phyloP scores from a whole-genome alignment of 2,113 vertebrate species.

The Rhodinocichla rosea region DNA sequence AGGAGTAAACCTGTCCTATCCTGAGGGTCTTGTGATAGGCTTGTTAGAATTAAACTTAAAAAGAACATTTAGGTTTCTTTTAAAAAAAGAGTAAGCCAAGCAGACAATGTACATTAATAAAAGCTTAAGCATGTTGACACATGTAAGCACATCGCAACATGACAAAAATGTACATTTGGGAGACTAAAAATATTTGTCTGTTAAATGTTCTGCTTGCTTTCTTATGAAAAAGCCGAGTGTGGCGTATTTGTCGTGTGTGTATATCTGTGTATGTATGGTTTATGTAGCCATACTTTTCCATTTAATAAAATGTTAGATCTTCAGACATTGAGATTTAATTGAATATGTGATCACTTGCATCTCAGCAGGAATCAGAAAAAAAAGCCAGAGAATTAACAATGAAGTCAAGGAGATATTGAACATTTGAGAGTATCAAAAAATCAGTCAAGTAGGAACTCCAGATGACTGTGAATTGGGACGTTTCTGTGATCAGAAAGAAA shows the following conservation, averaged over 20 bases:
- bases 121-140: background rate
- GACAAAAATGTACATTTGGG: background rate
- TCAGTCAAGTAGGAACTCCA: background rate
- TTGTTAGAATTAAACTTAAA: background rate
- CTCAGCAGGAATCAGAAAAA: background rate
- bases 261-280: background rate
- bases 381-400: background rate
- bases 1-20: background rate
- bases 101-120: background rate
- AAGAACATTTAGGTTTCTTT: background rate
- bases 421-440: background rate
- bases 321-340: background rate
- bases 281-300: background rate
- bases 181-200: background rate
- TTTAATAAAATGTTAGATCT: background rate
- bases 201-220: background rate
- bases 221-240: fast-evolving
- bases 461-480: background rate
- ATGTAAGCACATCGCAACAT: background rate
- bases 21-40: background rate
- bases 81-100: background rate
- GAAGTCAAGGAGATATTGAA: background rate
- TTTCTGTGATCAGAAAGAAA: background rate
- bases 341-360: background rate
- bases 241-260: background rate